Evolutionary conservation across 2,888 invertebrate genomes (phyloP).

Genomic region (Drosophila diplacantha): DNA sequence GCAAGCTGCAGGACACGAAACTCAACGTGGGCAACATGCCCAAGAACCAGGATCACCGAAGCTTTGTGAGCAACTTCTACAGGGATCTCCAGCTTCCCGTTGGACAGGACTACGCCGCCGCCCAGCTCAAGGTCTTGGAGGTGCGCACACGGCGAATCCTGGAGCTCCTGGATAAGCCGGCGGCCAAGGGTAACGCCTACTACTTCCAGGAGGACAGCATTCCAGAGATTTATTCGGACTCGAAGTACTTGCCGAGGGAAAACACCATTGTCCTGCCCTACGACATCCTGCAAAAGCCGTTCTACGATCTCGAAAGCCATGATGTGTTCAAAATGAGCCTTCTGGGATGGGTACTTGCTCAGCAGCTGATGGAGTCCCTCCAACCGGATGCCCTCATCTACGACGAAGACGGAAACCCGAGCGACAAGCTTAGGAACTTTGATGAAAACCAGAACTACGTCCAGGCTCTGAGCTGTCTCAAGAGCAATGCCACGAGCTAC

Average conservation of each 20-base stretch:
- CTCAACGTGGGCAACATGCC: constrained; percentile 71
- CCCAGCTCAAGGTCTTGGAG: constrained; percentile 53
- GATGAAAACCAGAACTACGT: constrained; percentile 12
- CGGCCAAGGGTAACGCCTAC: background rate
- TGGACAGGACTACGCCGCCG: constrained; percentile 49
- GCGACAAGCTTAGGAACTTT: constrained; percentile 33
- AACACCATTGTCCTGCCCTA: constrained; percentile 68
- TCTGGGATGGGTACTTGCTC: constrained; percentile 68
- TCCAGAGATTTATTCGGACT: constrained; percentile 43
- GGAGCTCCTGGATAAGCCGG: constrained; percentile 20
- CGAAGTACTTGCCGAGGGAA: constrained; percentile 57
- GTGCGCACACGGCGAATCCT: constrained; percentile 36
- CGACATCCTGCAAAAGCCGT: constrained; percentile 56
- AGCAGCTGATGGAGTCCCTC: constrained; percentile 68
- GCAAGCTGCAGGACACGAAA: constrained; percentile 51
- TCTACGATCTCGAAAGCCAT: constrained; percentile 48
- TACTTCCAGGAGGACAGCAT: constrained; percentile 30
- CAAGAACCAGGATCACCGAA: constrained; percentile 27
- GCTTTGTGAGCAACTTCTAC: constrained; percentile 55
- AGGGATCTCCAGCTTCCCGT: constrained; percentile 32
- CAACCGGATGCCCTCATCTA: constrained; percentile 37
- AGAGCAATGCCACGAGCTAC: constrained; percentile 43
- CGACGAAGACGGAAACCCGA: constrained; percentile 52
- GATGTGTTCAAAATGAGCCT: constrained; percentile 58
- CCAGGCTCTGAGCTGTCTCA: constrained; percentile 37